Conservation (phyloP, 1,140 invertebrate species). For the Megalonaias nervosa region DNA sequence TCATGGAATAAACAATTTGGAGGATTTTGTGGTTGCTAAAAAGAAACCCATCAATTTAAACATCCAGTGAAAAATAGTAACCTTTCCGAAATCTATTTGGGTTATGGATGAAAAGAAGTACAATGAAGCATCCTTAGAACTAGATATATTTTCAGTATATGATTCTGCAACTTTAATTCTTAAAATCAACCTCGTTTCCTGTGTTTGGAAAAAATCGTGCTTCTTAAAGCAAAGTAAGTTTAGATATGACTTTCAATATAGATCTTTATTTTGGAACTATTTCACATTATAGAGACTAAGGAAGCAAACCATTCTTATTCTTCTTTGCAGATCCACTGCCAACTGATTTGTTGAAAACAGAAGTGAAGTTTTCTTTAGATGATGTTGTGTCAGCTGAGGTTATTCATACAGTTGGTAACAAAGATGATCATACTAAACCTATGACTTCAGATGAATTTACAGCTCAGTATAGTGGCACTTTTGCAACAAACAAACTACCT, state of each 20-base stretch:
- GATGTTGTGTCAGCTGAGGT: conserved; percentile 62
- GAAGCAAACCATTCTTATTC: background rate
- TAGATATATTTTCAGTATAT: background rate
- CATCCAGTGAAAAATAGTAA: no score
- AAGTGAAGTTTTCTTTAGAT: conserved; percentile 46
- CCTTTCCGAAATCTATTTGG: no score
- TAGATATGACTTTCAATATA: background rate
- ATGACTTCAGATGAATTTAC: background rate
- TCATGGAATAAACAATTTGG: no score
- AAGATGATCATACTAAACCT: background rate
- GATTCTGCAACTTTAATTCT: background rate
- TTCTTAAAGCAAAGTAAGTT: background rate
- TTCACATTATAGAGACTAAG: background rate
- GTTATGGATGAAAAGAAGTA: no score
- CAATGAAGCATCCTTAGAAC: no score
- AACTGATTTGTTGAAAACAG: conserved; percentile 50
- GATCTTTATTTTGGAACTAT: background rate
- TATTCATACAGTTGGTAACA: conserved; percentile 45
- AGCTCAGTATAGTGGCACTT: background rate
- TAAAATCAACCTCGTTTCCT: background rate
- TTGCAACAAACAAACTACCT: background rate
- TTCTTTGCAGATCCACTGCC: conserved; percentile 62
- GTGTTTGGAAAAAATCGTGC: background rate
- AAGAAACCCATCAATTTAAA: no score
- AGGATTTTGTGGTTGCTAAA: no score